These are phyloP conservation scores for Tenodera sinensis DNA, from an alignment of 2,888 invertebrate genomes.

Conservation along the genomic window DNA sequence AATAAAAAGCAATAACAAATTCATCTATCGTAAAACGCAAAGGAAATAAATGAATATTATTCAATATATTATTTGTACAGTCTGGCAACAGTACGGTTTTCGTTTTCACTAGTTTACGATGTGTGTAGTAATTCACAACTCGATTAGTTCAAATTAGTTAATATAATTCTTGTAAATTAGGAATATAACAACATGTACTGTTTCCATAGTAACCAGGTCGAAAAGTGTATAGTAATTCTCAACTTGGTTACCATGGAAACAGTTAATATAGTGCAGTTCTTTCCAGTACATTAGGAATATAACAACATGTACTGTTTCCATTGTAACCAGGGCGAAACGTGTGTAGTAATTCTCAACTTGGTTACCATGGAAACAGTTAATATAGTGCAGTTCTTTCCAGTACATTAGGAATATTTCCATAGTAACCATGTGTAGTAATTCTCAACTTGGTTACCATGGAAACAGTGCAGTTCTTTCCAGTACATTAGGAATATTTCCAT, in stretches of 20 bases:
- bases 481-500: neutral
- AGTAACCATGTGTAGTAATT: neutral
- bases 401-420: neutral
- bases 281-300: neutral
- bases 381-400: neutral
- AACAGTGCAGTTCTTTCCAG: neutral
- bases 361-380: neutral
- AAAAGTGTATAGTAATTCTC: neutral
- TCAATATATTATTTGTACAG: too few species aligned
- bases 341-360: neutral
- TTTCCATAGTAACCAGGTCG: neutral
- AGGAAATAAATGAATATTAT: too few species aligned
- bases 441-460: neutral
- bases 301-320: neutral
- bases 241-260: neutral
- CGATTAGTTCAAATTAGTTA: neutral
- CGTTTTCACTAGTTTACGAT: neutral
- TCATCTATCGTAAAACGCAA: too few species aligned
- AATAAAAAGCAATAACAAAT: too few species aligned
- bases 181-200: neutral
- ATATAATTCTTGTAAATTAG: neutral
- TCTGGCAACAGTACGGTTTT: neutral
- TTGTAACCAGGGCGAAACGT: neutral
- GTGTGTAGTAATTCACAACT: neutral
- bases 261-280: neutral